phyloP scores from a whole-genome alignment of 2,888 invertebrate species.

The Branchellion lobata region DNA sequence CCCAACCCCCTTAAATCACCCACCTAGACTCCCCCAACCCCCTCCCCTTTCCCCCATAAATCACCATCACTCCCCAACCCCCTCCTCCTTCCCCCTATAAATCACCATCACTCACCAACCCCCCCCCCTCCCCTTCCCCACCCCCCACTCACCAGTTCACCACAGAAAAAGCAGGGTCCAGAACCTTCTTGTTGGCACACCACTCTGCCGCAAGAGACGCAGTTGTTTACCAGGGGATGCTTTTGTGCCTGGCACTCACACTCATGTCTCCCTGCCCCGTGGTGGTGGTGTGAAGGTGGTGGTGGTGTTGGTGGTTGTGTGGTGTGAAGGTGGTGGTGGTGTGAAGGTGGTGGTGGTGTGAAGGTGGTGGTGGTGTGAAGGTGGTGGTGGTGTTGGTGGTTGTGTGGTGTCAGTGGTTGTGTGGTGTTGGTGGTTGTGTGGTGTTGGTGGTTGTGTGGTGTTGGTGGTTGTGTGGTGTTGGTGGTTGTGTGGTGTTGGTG shows the following conservation, averaged over 20 bases:
- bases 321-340: conserved; percentile 5
- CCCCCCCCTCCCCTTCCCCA: background rate
- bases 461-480: background rate
- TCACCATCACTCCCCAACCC: background rate
- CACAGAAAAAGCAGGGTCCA: conserved; percentile 92
- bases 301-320: background rate
- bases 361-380: background rate
- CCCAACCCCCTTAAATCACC: no score
- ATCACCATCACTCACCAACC: background rate
- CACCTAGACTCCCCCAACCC: no score
- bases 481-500: background rate
- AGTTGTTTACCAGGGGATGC: conserved; percentile 88
- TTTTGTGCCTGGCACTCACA: conserved; percentile 90
- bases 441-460: background rate
- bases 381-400: background rate
- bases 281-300: background rate
- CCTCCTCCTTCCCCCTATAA: background rate
- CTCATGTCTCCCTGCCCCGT: conserved; percentile 72
- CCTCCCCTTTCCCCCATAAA: background rate
- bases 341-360: conserved; percentile 11
- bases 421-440: background rate
- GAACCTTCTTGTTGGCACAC: conserved; percentile 94
- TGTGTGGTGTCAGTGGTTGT: background rate
- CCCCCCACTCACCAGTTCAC: conserved; percentile 70
- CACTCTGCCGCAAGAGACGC: conserved; percentile 86